Conservation (phyloP, 2,888 invertebrate species). For the Chromoteleia sp. region DNA sequence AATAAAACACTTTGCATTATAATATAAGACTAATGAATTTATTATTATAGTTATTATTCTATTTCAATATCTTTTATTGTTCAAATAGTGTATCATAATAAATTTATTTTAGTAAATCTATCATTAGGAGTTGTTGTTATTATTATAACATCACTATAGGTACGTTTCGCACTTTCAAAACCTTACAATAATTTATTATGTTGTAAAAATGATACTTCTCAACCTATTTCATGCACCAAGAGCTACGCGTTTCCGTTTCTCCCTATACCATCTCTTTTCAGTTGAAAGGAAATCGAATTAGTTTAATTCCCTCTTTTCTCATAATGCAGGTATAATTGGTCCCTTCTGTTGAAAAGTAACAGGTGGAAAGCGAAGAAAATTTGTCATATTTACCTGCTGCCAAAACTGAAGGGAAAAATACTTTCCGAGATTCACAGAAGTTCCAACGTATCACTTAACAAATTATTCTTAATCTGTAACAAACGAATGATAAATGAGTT, state of each 20-base stretch:
- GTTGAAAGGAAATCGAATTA: slow-evolving; percentile 52
- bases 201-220: slow-evolving; percentile 38
- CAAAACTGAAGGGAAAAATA: slow-evolving; percentile 12
- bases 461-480: slow-evolving; percentile 9
- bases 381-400: slow-evolving; percentile 55
- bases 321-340: slow-evolving; percentile 58
- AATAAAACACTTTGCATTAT: too few relatives aligned
- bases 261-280: slow-evolving; percentile 28
- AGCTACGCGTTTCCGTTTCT: slow-evolving; percentile 19
- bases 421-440: slow-evolving; percentile 10
- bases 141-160: background rate
- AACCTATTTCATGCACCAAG: slow-evolving; percentile 18
- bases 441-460: slow-evolving; percentile 23
- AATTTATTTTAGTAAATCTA: background rate
- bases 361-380: slow-evolving; percentile 57
- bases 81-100: background rate
- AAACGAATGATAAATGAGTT: slow-evolving; percentile 13
- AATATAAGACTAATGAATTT: too few relatives aligned
- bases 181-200: slow-evolving; percentile 21
- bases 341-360: slow-evolving; percentile 61
- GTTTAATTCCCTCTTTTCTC: slow-evolving; percentile 53
- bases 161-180: slow-evolving; percentile 17
- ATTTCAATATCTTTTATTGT: too few relatives aligned
- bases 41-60: too few relatives aligned
- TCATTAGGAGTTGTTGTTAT: background rate